Percentiles rank a stretch among this genome's conserved stretches.
Evolutionary conservation across 2,113 vertebrate species (phyloP).

Genomic region (Tamias sibiricus): DNA sequence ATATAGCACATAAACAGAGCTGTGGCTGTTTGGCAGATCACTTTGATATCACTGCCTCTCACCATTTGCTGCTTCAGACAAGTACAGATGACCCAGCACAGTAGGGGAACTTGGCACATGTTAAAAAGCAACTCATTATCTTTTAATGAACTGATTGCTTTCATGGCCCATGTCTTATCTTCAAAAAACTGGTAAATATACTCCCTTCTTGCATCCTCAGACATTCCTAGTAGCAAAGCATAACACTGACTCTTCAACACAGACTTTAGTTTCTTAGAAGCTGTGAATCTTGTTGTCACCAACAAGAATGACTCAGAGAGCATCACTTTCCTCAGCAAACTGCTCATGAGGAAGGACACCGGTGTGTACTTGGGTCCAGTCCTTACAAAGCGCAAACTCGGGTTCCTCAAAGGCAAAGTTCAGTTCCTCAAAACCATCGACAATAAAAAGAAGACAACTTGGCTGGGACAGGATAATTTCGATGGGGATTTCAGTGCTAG

Average conservation of each 20-base stretch:
- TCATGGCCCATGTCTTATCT: not conserved
- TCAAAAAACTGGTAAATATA: conserved; percentile 72
- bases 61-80: conserved; percentile 67
- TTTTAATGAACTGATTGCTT: conserved; percentile 43
- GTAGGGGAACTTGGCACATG: conserved; percentile 51
- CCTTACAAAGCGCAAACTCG: not conserved
- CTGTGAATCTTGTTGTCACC: conserved; percentile 73
- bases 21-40: conserved; percentile 40
- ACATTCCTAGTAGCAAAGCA: conserved; percentile 71
- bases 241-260: conserved; percentile 45
- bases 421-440: conserved; percentile 84
- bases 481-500: conserved; percentile 39
- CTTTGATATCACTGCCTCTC: not conserved
- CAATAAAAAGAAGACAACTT: conserved; percentile 81
- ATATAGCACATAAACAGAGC: conserved; percentile 76
- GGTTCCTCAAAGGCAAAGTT: conserved; percentile 73
- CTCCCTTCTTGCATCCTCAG: not conserved
- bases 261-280: conserved; percentile 50
- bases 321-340: conserved; percentile 79
- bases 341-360: conserved; percentile 75
- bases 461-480: conserved; percentile 68
- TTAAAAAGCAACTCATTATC: conserved; percentile 60
- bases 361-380: conserved; percentile 65
- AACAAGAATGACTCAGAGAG: conserved; percentile 75
- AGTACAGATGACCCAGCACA: conserved; percentile 61